Evolutionary conservation across 2,888 invertebrate species (phyloP).

Genomic region (Polydrusus tereticollis): DNA sequence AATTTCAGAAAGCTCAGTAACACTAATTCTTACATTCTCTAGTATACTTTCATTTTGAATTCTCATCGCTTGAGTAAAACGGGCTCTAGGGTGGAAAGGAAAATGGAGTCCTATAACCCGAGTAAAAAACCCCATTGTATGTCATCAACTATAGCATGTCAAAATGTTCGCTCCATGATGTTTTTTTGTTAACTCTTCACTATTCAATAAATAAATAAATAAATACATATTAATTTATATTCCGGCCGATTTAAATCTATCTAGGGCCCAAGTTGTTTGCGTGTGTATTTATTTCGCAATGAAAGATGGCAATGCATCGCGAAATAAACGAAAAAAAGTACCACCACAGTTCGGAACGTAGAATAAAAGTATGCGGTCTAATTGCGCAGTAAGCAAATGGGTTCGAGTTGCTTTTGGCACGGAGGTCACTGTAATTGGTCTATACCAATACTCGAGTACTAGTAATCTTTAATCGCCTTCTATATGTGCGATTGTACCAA

Average conservation of each 20-base stretch:
- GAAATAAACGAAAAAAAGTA: slow-evolving; percentile 21
- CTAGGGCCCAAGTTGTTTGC: slow-evolving; percentile 27
- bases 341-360: slow-evolving; percentile 17
- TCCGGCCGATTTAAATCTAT: slow-evolving; percentile 17
- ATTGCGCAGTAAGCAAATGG: slow-evolving; percentile 44
- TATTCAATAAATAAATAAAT: neutral
- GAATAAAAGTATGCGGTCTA: slow-evolving; percentile 23
- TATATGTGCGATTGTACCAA: neutral
- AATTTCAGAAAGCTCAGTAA: too few species aligned
- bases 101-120: too few species aligned
- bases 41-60: too few species aligned
- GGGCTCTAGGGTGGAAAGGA: too few species aligned
- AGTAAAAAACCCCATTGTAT: too few species aligned
- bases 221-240: neutral
- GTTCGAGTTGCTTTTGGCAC: slow-evolving; percentile 36
- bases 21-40: too few species aligned
- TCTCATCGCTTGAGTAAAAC: too few species aligned
- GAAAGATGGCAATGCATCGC: slow-evolving; percentile 20
- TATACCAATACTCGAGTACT: slow-evolving; percentile 11
- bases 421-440: slow-evolving; percentile 39
- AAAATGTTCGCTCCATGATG: too few species aligned
- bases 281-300: slow-evolving; percentile 31
- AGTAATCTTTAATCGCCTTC: slow-evolving; percentile 17
- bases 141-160: too few species aligned
- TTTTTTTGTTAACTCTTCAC: too few species aligned